phyloP scores from a whole-genome alignment of 2,113 vertebrate species.

The Barbus barbus region DNA sequence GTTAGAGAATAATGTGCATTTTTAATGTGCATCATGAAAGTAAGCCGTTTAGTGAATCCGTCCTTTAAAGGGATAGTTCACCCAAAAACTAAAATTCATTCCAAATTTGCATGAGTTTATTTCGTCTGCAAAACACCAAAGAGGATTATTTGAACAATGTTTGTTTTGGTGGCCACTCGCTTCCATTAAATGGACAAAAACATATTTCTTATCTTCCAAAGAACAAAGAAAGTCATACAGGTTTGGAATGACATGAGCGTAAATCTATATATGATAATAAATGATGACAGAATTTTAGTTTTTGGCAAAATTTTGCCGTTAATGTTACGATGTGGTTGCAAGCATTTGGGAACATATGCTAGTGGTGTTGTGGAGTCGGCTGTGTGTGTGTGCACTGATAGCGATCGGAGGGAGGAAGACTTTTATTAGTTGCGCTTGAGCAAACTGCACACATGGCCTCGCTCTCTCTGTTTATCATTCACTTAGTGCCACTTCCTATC shows the following conservation, averaged over 20 bases:
- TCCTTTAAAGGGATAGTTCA: not conserved
- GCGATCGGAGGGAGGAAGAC: slow-evolving; percentile 28
- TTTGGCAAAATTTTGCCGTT: not conserved
- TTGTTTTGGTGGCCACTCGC: not conserved
- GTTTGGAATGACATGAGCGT: not conserved
- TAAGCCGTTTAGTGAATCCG: no score
- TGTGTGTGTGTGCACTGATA: slow-evolving; percentile 25
- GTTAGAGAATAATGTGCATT: not conserved
- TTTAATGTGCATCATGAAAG: no score
- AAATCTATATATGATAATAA: no score
- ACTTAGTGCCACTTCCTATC: slow-evolving; percentile 48
- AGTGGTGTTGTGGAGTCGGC: not conserved
- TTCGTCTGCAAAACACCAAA: not conserved
- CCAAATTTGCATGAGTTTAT: not conserved
- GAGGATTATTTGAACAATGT: not conserved
- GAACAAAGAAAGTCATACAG: not conserved
- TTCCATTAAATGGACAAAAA: not conserved
- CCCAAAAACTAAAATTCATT: not conserved
- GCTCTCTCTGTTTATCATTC: slow-evolving; percentile 62
- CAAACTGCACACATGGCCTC: slow-evolving; percentile 12
- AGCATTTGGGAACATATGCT: not conserved
- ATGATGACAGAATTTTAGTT: not conserved
- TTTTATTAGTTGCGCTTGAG: slow-evolving; percentile 30
- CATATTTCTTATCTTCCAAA: not conserved
- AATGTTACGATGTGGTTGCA: not conserved